These are phyloP conservation scores for Drosophila kikkawai DNA, from an alignment of 1,140 invertebrate genomes.

Conservation along the genomic window DNA sequence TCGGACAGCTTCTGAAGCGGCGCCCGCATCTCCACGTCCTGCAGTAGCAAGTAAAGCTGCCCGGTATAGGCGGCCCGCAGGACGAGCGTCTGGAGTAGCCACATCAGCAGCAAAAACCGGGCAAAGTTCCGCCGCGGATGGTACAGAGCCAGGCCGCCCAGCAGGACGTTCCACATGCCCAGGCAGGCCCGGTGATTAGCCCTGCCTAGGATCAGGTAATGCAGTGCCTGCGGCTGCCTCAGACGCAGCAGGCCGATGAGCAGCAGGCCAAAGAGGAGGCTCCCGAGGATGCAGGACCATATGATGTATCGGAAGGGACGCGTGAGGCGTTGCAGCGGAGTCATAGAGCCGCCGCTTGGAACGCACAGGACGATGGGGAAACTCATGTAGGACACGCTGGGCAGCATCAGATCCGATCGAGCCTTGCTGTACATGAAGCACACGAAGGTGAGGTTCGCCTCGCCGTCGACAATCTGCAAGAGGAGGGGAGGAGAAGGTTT, in stretches of 20 bases:
- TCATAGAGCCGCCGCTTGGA: constrained; percentile 52
- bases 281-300: constrained; percentile 61
- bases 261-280: constrained; percentile 35
- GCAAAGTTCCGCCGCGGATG: constrained; percentile 68
- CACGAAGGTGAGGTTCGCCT: constrained; percentile 68
- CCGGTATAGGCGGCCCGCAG: constrained; percentile 74
- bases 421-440: constrained; percentile 66
- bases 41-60: constrained; percentile 68
- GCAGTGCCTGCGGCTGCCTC: constrained; percentile 1
- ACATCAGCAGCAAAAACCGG: constrained; percentile 58
- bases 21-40: constrained; percentile 57
- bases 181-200: constrained; percentile 57
- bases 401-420: constrained; percentile 57
- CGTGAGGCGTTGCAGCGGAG: constrained; percentile 60
- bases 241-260: constrained; percentile 47
- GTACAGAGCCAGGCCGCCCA: constrained; percentile 41
- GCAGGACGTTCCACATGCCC: constrained; percentile 56
- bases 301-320: constrained; percentile 64
- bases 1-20: constrained; percentile 49
- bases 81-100: constrained; percentile 68
- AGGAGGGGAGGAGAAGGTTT: background rate
- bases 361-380: constrained; percentile 64
- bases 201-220: constrained; percentile 57
- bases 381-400: constrained; percentile 60
- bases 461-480: constrained; percentile 62